Evolutionary conservation across 2,797 vertebrate species (phyloP).

Genomic region (Glyptemys insculpta): DNA sequence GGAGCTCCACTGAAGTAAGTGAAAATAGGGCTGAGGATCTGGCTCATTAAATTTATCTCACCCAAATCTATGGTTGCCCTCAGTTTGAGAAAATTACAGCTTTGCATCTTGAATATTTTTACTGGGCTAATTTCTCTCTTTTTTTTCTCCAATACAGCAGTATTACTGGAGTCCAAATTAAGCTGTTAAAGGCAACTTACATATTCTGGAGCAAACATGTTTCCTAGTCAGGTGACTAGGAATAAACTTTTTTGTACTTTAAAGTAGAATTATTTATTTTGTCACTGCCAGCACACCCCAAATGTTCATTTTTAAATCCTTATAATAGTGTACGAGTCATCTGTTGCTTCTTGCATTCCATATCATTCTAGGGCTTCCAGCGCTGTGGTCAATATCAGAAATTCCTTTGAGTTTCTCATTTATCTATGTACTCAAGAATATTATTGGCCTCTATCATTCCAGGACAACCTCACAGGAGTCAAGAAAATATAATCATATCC

Average conservation of each 20-base stretch:
- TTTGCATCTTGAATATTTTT: neutral
- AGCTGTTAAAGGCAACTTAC: neutral
- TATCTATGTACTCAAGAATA: neutral
- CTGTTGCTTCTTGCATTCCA: neutral
- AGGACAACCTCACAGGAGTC: neutral
- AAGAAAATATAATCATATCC: neutral
- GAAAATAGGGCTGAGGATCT: neutral
- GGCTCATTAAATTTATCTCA: neutral
- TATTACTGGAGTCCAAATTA: neutral
- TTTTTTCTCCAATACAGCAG: neutral
- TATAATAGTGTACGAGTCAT: neutral
- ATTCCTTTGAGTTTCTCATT: neutral
- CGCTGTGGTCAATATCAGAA: accelerated
- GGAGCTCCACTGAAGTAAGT: neutral
- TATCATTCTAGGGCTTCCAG: neutral
- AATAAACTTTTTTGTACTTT: neutral
- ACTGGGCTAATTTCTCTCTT: neutral
- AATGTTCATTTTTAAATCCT: neutral
- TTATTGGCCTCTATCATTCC: neutral
- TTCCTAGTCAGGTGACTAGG: neutral
- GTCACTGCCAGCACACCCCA: neutral
- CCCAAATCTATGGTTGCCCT: neutral
- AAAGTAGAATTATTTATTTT: neutral
- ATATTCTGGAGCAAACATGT: neutral
- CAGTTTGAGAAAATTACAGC: neutral